These are phyloP conservation scores for Orthosia gracilis DNA, from an alignment of 2,888 invertebrate genomes.

Conservation along the genomic window DNA sequence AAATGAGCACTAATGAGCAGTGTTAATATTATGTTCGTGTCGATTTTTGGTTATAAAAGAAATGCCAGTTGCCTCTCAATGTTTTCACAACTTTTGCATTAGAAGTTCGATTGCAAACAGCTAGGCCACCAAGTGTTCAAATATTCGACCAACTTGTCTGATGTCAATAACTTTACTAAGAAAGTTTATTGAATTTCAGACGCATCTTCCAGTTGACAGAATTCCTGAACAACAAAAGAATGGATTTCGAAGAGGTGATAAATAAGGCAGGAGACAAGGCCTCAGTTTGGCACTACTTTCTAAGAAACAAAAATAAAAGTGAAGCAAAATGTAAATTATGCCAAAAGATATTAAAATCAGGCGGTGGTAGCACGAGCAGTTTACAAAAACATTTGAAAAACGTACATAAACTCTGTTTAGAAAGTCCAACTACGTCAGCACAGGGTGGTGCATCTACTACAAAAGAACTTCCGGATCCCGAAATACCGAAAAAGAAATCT, in stretches of 20 bases:
- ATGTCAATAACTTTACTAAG: conserved; percentile 4
- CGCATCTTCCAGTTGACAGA: not conserved
- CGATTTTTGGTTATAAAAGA: not conserved
- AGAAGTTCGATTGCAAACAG: conserved; percentile 6
- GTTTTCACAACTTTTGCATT: conserved; percentile 9
- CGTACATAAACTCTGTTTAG: conserved; percentile 12
- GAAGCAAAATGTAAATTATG: conserved; percentile 33
- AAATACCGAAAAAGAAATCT: conserved; percentile 17
- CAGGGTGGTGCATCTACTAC: conserved; percentile 1
- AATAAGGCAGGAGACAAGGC: conserved; percentile 6
- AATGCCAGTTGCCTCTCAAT: conserved; percentile 1
- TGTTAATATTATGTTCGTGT: no score
- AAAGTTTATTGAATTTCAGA: conserved; percentile 5
- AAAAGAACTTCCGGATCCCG: conserved; percentile 1
- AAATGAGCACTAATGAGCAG: not conserved
- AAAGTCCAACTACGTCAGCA: conserved; percentile 11
- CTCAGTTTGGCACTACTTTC: conserved; percentile 17
- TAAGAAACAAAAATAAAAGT: conserved; percentile 17
- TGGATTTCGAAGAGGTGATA: not conserved
- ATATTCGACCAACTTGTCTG: not conserved
- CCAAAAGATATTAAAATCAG: conserved; percentile 18
- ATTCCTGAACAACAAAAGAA: conserved; percentile 1
- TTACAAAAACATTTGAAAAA: conserved; percentile 28
- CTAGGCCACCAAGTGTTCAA: conserved; percentile 6
- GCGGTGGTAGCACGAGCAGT: conserved; percentile 17